Percentiles rank a stretch among this genome's conserved stretches.
These are phyloP conservation scores for Pleuronectes platessa DNA, from an alignment of 2,113 vertebrate species.

Conservation along the genomic window DNA sequence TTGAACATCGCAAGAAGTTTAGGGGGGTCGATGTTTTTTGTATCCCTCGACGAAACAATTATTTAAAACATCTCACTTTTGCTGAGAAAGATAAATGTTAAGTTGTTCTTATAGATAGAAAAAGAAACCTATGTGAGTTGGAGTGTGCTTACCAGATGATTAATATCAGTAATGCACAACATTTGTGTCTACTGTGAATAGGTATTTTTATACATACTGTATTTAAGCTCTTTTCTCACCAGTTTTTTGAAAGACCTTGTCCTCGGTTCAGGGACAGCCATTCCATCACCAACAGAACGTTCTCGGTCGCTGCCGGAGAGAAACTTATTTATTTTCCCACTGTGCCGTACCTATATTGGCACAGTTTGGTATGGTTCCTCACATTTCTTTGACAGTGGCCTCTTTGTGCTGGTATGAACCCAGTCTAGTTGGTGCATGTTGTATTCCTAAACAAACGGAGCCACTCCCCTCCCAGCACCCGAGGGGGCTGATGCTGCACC, in stretches of 20 bases:
- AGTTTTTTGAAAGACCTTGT: slow-evolving; percentile 60
- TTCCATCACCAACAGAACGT: slow-evolving; percentile 59
- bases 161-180: slow-evolving; percentile 82
- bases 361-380: slow-evolving; percentile 25
- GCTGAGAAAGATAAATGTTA: slow-evolving; percentile 75
- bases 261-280: slow-evolving; percentile 62
- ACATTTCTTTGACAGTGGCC: slow-evolving; percentile 15
- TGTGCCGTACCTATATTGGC: slow-evolving; percentile 39
- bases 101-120: slow-evolving; percentile 71
- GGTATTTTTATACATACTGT: slow-evolving; percentile 82
- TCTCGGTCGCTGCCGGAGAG: slow-evolving; percentile 51
- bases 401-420: slow-evolving; percentile 17
- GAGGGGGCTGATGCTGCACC: neutral
- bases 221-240: slow-evolving; percentile 73
- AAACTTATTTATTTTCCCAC: slow-evolving; percentile 66
- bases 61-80: slow-evolving; percentile 79
- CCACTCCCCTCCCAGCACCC: neutral
- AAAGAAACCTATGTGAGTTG: slow-evolving; percentile 70
- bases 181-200: slow-evolving; percentile 84
- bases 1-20: slow-evolving; percentile 50
- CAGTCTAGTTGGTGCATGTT: slow-evolving; percentile 24
- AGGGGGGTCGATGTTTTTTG: slow-evolving; percentile 50
- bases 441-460: slow-evolving; percentile 9
- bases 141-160: slow-evolving; percentile 78
- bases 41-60: slow-evolving; percentile 65